Conservation (phyloP, 2,797 vertebrate species). For the Discoglossus pictus region DNA sequence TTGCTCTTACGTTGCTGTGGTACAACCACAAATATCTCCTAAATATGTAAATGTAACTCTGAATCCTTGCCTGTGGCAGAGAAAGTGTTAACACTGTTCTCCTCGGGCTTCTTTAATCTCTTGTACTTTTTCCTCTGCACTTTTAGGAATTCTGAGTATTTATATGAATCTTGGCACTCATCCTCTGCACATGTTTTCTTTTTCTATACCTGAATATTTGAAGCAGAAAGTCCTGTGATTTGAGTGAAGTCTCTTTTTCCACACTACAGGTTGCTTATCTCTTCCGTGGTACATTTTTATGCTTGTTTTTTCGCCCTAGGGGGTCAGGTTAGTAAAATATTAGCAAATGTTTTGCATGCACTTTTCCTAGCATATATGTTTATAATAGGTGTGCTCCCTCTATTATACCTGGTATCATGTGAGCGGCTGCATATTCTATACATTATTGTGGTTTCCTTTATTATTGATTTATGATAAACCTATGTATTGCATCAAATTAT, state of each 20-base stretch:
- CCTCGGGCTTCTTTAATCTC: constrained; percentile 5
- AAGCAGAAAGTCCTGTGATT: no score
- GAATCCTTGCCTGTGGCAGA: neutral
- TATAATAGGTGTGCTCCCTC: neutral
- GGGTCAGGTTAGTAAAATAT: constrained; percentile 29
- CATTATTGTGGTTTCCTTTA: no score
- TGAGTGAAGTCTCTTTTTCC: no score
- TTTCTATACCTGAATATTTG: no score
- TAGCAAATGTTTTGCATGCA: constrained; percentile 34
- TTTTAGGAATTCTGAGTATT: constrained; percentile 34
- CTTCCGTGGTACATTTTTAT: neutral
- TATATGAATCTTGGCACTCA: constrained; percentile 24
- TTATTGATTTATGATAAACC: no score
- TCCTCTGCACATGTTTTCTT: neutral
- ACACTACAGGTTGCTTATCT: neutral
- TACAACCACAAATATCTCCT: no score
- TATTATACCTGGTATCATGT: no score
- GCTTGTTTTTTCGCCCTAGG: constrained; percentile 16
- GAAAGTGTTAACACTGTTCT: constrained; percentile 14
- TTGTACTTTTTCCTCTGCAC: constrained; percentile 14
- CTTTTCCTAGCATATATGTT: constrained; percentile 33
- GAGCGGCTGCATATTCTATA: no score
- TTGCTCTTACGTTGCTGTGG: no score
- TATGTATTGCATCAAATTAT: no score
- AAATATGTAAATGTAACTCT: no score